Base-by-base conservation (phyloP, 2,888 invertebrate species). In the Rotaria sp. region DNA sequence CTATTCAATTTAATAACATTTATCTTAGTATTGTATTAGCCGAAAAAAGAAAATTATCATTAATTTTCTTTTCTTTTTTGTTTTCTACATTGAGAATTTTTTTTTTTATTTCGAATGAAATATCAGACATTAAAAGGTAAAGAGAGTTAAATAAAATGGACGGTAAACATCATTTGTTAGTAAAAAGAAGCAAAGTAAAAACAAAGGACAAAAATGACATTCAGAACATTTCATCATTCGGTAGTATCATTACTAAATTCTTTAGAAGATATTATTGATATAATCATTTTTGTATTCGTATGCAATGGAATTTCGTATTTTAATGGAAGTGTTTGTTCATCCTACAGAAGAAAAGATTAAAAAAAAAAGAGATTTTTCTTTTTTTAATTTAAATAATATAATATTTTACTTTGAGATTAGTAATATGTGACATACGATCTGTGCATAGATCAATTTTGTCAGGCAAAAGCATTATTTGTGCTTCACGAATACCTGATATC, bases 1-100 rank as follows among this genome's bases (percentile, higher is more conserved):
- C 67, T 67, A 67, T 67, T 67, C 35, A 67, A 67, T 67, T 67
- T 35, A 67, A 67, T 30, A 67, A 67, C 67, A 67, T 67, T 67
- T 15, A 67, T 67, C 18, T 67, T 30, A 35, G 26, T 67, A 11
- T 67, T 15, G 15, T 30, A 15, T 67, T 35, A 15, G 67, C 13
- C 26, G 30, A 67, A 35, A 67, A 35, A 67, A 67, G 35, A 67
- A 13, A 15, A 18, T 18, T 30, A 18, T 67, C 3, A 11, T 57
- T 10, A 26, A 26, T 26, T 26, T 10, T 57, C 7, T 57, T n/a
- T 57, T 8, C 1, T 2, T 30, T 55, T 55, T 26, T 24, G 7
- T 7, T 24, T 26, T 24, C 55, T 30, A 67, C 35, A 35, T 15
- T 67, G 15, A 35, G 4, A 30, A 67, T 18, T n/a, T 59, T 3